Conservation (phyloP, 2,113 vertebrate species). For the Anarrhichthys ocellatus region DNA sequence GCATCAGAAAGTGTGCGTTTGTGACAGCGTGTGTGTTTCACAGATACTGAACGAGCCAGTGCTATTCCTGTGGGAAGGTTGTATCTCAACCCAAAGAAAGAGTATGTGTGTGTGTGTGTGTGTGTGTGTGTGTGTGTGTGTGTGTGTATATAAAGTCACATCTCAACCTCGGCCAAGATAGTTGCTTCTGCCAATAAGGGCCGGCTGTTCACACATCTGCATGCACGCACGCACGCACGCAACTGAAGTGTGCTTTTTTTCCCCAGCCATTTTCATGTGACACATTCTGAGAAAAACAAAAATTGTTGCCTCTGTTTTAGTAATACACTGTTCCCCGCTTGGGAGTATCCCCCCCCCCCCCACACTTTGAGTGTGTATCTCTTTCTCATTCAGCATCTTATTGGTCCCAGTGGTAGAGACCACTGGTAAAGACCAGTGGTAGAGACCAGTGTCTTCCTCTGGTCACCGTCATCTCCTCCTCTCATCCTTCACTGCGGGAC, state of each 20-base stretch:
- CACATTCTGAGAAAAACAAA: background rate
- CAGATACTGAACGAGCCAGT: constrained; percentile 38
- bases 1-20: constrained; percentile 3
- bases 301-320: background rate
- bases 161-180: constrained; percentile 15
- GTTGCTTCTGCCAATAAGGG: constrained; percentile 32
- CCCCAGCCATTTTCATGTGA: background rate
- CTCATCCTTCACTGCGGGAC: background rate
- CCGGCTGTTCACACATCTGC: constrained; percentile 22
- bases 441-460: background rate
- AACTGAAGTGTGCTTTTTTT: too few relatives aligned
- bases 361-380: background rate
- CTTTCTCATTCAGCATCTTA: background rate
- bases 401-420: background rate
- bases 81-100: background rate
- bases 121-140: background rate
- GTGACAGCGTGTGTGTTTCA: background rate
- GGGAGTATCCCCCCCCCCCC: background rate
- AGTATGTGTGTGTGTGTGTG: background rate
- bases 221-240: background rate
- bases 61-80: constrained; percentile 19
- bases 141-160: background rate
- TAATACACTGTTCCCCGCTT: background rate
- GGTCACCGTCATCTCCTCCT: background rate
- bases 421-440: background rate